Conservation (phyloP, 2,113 vertebrate species). For the Hirundichthys speculiger region DNA sequence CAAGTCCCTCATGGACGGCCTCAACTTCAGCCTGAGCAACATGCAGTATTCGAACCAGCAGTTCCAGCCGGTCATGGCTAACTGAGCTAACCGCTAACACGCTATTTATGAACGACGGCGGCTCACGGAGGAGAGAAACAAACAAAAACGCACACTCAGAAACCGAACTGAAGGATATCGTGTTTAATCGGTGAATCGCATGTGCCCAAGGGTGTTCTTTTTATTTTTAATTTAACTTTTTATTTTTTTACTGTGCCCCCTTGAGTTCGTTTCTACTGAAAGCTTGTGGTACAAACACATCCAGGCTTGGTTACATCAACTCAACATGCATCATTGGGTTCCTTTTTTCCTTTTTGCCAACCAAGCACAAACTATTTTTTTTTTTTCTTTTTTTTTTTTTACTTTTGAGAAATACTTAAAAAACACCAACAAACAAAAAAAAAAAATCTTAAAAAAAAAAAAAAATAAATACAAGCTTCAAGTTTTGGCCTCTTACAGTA, state of each 20-base stretch:
- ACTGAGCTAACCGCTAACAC: conserved; percentile 88
- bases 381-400: conserved; percentile 95
- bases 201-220: conserved; percentile 93
- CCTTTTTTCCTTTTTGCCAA: conserved; percentile 92
- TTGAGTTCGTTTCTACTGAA: conserved; percentile 84
- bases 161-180: conserved; percentile 83
- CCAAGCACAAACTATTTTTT: conserved; percentile 92
- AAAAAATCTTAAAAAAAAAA: conserved; percentile 15
- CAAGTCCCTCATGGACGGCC: conserved; percentile 97
- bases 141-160: conserved; percentile 72
- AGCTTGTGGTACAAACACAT: conserved; percentile 93
- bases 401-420: conserved; percentile 89
- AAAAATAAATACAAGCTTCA: conserved; percentile 78
- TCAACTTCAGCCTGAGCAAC: conserved; percentile 98
- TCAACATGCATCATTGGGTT: conserved; percentile 87
- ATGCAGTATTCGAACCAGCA: conserved; percentile 99
- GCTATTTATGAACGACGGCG: conserved; percentile 86
- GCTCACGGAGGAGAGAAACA: conserved; percentile 82
- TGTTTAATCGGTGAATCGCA: conserved; percentile 87
- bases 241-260: conserved; percentile 82
- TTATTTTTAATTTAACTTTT: too few species aligned
- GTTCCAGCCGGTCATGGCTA: conserved; percentile 99
- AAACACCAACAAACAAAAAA: conserved; percentile 61
- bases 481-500: conserved; percentile 98
- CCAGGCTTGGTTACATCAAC: conserved; percentile 95